Conservation (phyloP, 30 jellyfish, hydroid and myxozoan species). For the Aurelia sp. region DNA sequence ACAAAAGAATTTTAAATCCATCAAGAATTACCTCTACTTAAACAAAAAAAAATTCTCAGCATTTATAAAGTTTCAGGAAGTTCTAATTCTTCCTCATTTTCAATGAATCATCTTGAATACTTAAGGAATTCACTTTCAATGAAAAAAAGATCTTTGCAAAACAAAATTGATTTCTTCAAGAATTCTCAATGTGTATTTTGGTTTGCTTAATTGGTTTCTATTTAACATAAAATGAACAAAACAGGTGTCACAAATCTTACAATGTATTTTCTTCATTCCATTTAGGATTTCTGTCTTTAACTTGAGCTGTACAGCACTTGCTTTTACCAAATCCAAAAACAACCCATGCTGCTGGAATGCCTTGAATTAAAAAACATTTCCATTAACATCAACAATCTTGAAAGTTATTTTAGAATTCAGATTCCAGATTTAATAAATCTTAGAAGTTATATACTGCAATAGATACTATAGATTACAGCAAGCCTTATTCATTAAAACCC, state of each 20-base stretch:
- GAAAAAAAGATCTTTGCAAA: too few species aligned
- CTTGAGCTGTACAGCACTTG: constrained; percentile 82
- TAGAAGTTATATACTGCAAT: neutral
- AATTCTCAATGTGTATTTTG: neutral
- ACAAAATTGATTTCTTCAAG: neutral
- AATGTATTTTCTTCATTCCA: constrained; percentile 88
- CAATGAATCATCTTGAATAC: too few species aligned
- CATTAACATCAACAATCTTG: neutral
- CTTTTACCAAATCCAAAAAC: constrained; percentile 93
- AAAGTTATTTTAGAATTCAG: neutral
- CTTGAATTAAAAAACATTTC: constrained; percentile 13
- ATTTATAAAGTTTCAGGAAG: too few species aligned
- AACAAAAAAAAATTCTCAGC: too few species aligned
- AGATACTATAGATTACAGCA: too few species aligned
- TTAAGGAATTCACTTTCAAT: too few species aligned
- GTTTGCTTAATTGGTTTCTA: too few species aligned
- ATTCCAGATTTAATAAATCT: too few species aligned
- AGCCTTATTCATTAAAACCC: too few species aligned
- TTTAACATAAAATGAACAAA: neutral
- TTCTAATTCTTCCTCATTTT: too few species aligned
- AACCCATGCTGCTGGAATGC: constrained; percentile 90
- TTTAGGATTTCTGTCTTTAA: constrained; percentile 80
- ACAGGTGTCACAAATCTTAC: constrained; percentile 37
- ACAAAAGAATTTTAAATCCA: too few species aligned
- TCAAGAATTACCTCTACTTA: too few species aligned